Base-by-base conservation (phyloP, 2,888 invertebrate species). In the Chaitophorus viminalis region DNA sequence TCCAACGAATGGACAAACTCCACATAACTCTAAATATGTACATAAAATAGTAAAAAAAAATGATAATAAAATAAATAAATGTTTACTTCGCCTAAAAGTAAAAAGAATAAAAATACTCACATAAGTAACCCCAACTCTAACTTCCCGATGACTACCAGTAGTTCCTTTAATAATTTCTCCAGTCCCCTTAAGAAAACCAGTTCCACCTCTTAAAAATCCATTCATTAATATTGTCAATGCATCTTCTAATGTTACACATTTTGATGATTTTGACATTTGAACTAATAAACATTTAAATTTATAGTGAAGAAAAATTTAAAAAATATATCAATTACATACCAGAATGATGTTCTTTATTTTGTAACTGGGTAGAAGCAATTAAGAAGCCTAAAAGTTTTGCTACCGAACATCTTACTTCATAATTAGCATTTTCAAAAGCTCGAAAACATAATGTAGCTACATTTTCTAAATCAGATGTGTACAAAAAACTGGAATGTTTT, bases 111-210 rank as follows among this genome's bases (percentile, higher is more conserved):
- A 46, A 46, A 87, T 89, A 93, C 95, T 94, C 92, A 97, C 97
- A 93, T 99, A 97, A 8, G 99, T 98, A 0, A 99, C 97, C 89
- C 99, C 99, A 88, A 99, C 98, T 90, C 99, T 94, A 87, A 99
- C 97, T 93, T 99, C 99, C 89, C 98, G 93, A 91, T 98, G 98
- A 0, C 99, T 96, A 17, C 96, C 96, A 0, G 97, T 96, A 90
- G 96, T 96, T 8, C 98, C 98, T 92, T 98, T 98, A 90, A 99
- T 98, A 91, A 98, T 98, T 92, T 99, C 98, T 1, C 96, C 96
- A 25, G 96, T 95, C 33, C 97, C 97, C 92, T 98, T 98, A 39
- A 99, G 92, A 91, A 99, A 98, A 0, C 98, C 96, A 3, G 95
- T 96, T 25, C 99, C 98, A 0, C 99, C 99, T 89, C 98, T 93